Evolutionary conservation across 2,797 vertebrate genomes (phyloP), one percentile per base, ranked within the genome.

Genomic region (Poliocrania exsul): DNA sequence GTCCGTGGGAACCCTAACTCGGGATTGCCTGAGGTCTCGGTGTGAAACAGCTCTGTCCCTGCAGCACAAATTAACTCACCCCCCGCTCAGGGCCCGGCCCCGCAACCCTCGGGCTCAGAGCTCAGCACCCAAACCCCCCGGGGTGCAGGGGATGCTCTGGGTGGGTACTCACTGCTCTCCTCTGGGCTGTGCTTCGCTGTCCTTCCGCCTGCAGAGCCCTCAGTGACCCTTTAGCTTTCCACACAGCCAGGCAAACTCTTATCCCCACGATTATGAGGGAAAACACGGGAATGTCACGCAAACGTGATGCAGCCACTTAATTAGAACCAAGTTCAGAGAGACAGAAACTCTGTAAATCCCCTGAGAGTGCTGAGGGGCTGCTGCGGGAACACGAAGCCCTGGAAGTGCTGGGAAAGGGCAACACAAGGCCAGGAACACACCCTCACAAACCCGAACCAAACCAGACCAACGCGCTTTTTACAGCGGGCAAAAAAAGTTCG

Each of bases 221-320:
- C 31, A 82, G 57, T 71, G 86, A 95, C 88, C 88, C 86, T 82
- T 79, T 21, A 35, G 50, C 81, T 57, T 82, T 47, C 78, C 94
- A 54, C 31, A 35, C 46, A 47, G 57, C 44, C 93, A 93, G 82
- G 21, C 49, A 74, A 91, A 66, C 70, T 83, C 94, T 81, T 83
- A 89, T 57, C 60, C 74, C 61, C 81, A 80, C 54, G 49, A 66
- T 85, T 74, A 61, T 0, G 50, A 85, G 60, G 78, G 60, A 80
- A 92, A 93, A 82, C 86, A 67, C 3, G 3, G 35, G 47, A 80
- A 78, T 74, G 81, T 85, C 92, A 89, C 5, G 10, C 74, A 80
- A 87, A 89, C 23, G 31, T 80, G 88, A 85, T 26, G 61, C 81
- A n/a, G 88, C n/a, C 71, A 87, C 75, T 94, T 81, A 74, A 95